Conservation (phyloP, 2,113 vertebrate genomes). For the Odobenus rosmarus region DNA sequence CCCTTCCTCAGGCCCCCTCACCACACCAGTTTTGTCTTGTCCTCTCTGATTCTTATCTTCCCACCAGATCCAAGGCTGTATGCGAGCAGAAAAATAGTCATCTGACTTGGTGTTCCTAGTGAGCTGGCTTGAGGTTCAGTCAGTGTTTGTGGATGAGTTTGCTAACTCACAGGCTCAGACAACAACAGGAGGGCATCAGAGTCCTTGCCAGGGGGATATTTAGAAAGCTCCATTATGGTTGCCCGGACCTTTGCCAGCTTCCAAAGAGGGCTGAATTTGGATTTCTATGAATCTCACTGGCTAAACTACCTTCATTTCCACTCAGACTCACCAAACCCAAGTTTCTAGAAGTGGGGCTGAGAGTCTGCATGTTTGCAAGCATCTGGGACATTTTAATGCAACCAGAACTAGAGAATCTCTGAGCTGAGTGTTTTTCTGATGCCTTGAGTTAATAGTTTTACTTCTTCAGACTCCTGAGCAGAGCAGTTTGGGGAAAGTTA, state of each 20-base stretch:
- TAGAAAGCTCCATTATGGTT: neutral
- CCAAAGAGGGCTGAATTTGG: neutral
- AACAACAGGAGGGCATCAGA: neutral
- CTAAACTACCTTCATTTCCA: constrained; percentile 64
- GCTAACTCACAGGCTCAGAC: neutral
- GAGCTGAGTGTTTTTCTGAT: neutral
- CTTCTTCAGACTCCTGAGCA: constrained; percentile 78
- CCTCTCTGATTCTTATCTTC: neutral
- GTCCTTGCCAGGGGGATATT: neutral
- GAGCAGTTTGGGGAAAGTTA: constrained; percentile 82
- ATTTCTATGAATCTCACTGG: neutral
- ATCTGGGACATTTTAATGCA: neutral
- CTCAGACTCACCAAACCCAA: neutral
- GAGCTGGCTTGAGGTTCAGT: neutral
- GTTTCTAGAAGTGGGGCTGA: neutral
- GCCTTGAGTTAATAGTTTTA: neutral
- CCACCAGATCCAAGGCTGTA: neutral
- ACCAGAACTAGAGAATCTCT: neutral
- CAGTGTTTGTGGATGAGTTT: neutral
- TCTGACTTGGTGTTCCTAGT: neutral
- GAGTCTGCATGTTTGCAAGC: neutral
- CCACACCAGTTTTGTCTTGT: neutral
- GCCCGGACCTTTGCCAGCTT: neutral
- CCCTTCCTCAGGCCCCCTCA: neutral
- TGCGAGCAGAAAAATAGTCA: neutral